phyloP scores from a whole-genome alignment of 2,797 vertebrate species.

The Zalophus californianus region DNA sequence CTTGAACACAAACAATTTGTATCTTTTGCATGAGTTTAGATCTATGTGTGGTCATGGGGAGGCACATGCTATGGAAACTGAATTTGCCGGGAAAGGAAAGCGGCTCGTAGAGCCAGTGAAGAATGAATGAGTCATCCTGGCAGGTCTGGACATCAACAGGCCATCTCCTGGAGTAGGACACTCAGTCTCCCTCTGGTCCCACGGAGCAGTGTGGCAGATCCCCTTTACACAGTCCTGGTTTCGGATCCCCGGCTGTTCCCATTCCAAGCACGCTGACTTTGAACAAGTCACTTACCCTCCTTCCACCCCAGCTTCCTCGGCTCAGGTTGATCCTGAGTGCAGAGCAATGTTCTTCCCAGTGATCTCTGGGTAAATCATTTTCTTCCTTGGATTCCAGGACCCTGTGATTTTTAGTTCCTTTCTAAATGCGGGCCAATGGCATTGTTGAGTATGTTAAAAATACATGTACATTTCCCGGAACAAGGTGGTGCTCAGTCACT shows the following conservation, averaged over 20 bases:
- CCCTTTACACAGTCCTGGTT: neutral
- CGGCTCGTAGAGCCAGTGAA: neutral
- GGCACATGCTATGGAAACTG: neutral
- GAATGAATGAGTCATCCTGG: neutral
- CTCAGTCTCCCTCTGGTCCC: neutral
- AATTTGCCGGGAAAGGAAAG: neutral
- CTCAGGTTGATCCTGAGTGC: neutral
- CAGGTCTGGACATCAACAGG: neutral
- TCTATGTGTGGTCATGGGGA: neutral
- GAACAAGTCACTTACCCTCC: conserved; percentile 5
- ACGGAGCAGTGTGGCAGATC: neutral
- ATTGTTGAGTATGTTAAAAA: neutral
- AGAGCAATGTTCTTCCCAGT: neutral
- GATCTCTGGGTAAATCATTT: neutral
- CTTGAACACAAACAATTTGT: conserved; percentile 10
- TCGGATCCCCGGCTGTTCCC: neutral
- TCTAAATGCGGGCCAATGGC: neutral
- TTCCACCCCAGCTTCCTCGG: neutral
- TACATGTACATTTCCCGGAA: neutral
- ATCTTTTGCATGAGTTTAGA: conserved; percentile 31
- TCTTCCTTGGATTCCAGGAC: neutral
- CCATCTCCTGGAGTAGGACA: neutral
- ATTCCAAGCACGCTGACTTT: neutral
- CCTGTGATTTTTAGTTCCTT: conserved; percentile 29
- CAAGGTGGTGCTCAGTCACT: neutral